Conservation (phyloP, 2,888 invertebrate genomes). For the Clistopyga incitator region DNA sequence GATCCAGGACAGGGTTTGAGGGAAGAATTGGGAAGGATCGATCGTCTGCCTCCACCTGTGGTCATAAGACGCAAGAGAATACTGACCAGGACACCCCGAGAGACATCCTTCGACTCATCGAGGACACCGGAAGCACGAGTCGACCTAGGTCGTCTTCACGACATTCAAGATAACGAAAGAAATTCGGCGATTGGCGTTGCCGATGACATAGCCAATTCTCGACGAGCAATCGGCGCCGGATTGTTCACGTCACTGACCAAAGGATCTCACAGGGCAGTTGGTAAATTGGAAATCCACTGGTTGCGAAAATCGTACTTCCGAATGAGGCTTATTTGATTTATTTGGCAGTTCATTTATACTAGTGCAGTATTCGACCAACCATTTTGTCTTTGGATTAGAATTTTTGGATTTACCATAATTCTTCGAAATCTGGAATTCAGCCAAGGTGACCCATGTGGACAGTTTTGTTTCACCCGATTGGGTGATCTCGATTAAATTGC, state of each 20-base stretch:
- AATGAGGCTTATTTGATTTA: neutral
- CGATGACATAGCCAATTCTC: neutral
- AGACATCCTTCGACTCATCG: conserved; percentile 70
- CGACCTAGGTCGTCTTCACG: neutral
- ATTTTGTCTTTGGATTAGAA: neutral
- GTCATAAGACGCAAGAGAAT: conserved; percentile 80
- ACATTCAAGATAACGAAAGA: neutral
- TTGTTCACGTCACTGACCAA: conserved; percentile 55
- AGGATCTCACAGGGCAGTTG: conserved; percentile 45
- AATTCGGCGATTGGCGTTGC: conserved; percentile 11
- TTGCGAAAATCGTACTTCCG: neutral
- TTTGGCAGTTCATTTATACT: neutral
- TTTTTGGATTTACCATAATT: neutral
- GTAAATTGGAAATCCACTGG: neutral
- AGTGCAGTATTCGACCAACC: neutral
- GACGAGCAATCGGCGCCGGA: conserved; percentile 18
- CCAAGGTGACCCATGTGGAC: too few species aligned
- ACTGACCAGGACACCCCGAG: conserved; percentile 65
- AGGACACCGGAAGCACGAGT: conserved; percentile 56
- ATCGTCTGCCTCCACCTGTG: conserved; percentile 80
- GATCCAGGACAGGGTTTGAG: conserved; percentile 31
- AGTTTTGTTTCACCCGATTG: too few species aligned
- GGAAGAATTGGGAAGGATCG: conserved; percentile 65
- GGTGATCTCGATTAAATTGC: too few species aligned
- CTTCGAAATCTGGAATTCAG: too few species aligned